phyloP scores from a whole-genome alignment of 2,113 vertebrate genomes.

The Lates calcarifer region DNA sequence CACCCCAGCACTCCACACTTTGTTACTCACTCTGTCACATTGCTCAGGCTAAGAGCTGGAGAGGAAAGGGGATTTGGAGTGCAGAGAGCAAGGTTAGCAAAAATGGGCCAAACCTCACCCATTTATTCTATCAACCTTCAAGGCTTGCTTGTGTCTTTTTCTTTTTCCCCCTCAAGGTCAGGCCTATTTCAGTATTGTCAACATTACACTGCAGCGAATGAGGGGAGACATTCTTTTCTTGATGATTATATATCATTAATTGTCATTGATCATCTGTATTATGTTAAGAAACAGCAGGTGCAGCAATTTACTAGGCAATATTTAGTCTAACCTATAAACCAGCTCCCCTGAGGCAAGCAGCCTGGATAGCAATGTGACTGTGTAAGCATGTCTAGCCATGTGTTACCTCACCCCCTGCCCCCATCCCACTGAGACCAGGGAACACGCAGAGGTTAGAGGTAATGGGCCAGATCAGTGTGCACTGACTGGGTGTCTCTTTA shows the following conservation, averaged over 20 bases:
- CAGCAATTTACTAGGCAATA: constrained; percentile 36
- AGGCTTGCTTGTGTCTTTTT: not conserved
- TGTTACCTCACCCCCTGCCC: constrained; percentile 50
- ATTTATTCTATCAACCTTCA: constrained; percentile 13
- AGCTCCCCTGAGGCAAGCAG: constrained; percentile 35
- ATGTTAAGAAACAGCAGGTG: constrained; percentile 51
- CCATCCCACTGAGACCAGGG: constrained; percentile 51
- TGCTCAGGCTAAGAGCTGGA: constrained; percentile 57
- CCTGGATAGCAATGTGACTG: constrained; percentile 58
- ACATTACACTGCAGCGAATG: not conserved
- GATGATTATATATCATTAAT: constrained; percentile 26
- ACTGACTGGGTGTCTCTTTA: constrained; percentile 58
- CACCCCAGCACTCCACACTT: constrained; percentile 47
- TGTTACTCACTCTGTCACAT: constrained; percentile 63
- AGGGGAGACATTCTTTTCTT: not conserved
- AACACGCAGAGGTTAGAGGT: constrained; percentile 70
- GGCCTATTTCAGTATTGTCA: not conserved
- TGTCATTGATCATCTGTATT: constrained; percentile 36
- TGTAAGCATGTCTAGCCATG: constrained; percentile 73
- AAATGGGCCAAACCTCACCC: constrained; percentile 23
- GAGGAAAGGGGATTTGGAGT: constrained; percentile 35
- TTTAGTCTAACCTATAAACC: constrained; percentile 44
- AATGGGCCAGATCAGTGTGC: constrained; percentile 69
- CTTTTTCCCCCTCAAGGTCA: not conserved
- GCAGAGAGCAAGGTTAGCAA: constrained; percentile 48